A percentile compares a stretch with the other conserved stretches of the same genome.
phyloP scores from a whole-genome alignment of 2,797 vertebrate species.

The Pipistrellus nathusii region DNA sequence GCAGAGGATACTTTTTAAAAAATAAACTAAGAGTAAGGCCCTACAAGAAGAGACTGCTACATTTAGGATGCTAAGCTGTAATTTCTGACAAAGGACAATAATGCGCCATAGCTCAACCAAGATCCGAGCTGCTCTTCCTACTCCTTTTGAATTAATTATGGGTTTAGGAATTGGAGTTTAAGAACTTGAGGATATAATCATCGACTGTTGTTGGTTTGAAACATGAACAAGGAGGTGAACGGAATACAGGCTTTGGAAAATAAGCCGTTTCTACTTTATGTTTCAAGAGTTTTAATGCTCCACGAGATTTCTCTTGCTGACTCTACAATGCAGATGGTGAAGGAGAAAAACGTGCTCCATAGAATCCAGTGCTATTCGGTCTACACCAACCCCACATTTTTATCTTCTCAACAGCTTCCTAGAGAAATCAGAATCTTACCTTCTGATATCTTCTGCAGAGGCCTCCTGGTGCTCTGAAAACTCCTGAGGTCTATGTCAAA shows the following conservation, averaged over 20 bases:
- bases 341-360: neutral
- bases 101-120: neutral
- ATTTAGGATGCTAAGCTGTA: neutral
- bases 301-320: neutral
- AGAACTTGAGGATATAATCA: neutral
- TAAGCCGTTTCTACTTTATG: neutral
- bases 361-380: neutral
- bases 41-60: neutral
- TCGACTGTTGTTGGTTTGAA: neutral
- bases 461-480: conserved; percentile 71
- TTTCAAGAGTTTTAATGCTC: conserved; percentile 32
- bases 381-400: neutral
- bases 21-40: neutral
- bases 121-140: neutral
- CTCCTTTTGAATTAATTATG: neutral
- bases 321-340: neutral
- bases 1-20: neutral
- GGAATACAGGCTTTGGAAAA: conserved; percentile 2
- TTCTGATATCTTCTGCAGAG: conserved; percentile 69
- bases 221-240: neutral
- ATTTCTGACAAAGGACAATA: neutral
- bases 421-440: conserved; percentile 77
- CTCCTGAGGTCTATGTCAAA: conserved; percentile 76
- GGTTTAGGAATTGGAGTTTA: neutral
- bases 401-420: conserved; percentile 44